These are phyloP conservation scores for Plecotus auritus DNA, from an alignment of 2,113 vertebrate species.

Conservation along the genomic window DNA sequence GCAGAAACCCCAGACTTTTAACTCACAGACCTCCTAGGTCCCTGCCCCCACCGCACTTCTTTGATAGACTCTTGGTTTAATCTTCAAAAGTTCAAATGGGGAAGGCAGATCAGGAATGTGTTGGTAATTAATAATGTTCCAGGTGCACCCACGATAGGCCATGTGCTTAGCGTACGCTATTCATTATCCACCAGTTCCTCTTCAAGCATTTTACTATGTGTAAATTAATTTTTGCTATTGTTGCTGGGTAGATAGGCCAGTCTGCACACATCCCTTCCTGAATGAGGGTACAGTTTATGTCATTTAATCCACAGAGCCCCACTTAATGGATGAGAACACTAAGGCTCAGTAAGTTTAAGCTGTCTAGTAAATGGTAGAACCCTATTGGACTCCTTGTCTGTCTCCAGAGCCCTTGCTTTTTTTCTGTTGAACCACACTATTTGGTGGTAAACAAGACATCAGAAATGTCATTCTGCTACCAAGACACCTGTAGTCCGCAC, in stretches of 20 bases:
- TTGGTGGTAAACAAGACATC: not conserved
- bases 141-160: too few species aligned
- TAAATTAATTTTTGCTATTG: not conserved
- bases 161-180: fast-evolving
- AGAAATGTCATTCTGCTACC: not conserved
- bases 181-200: not conserved
- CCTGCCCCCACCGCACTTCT: not conserved
- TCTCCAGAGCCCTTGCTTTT: not conserved
- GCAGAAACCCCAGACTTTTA: not conserved
- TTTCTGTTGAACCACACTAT: not conserved
- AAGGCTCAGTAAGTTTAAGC: not conserved
- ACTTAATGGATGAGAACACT: not conserved
- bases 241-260: not conserved
- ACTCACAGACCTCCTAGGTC: not conserved
- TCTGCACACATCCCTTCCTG: not conserved
- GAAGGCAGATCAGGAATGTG: not conserved
- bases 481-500: not conserved
- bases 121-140: not conserved
- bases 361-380: not conserved
- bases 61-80: not conserved
- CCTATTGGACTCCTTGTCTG: not conserved
- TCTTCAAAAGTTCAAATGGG: not conserved
- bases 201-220: not conserved
- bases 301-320: not conserved
- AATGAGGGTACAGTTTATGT: not conserved